These are phyloP conservation scores for Virgularia gustaviana DNA, from an alignment of 92 coral and sea anemone species.

Conservation along the genomic window DNA sequence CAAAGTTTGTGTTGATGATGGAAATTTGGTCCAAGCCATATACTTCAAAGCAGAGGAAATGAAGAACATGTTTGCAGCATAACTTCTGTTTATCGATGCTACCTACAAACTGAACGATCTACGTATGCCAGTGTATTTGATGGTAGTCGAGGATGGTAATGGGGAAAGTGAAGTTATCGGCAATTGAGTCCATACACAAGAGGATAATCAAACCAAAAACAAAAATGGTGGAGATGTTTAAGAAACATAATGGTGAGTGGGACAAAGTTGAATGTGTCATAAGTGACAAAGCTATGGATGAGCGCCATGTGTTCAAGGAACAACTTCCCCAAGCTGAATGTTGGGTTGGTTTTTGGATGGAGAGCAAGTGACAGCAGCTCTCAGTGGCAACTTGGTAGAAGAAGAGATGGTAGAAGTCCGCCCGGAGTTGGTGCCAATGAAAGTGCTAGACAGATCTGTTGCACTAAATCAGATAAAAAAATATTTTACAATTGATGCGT, in stretches of 20 bases:
- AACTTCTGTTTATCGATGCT: conserved; percentile 30
- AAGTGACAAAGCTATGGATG: conserved; percentile 42
- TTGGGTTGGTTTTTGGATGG: conserved; percentile 11
- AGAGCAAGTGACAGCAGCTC: background rate
- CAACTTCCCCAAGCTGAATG: conserved; percentile 36
- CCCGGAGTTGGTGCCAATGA: conserved; percentile 17
- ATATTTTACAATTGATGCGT: conserved; percentile 13
- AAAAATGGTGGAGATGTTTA: conserved; percentile 33
- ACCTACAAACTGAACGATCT: conserved; percentile 47
- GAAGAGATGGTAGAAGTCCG: conserved; percentile 21
- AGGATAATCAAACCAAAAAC: conserved; percentile 6
- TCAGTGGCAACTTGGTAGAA: background rate
- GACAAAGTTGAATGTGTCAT: conserved; percentile 31
- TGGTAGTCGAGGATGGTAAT: conserved; percentile 42
- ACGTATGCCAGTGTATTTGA: conserved; percentile 31
- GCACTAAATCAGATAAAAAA: conserved; percentile 10
- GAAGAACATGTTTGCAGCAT: background rate
- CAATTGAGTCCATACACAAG: conserved; percentile 29
- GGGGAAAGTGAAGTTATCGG: conserved; percentile 37
- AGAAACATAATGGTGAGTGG: conserved; percentile 21
- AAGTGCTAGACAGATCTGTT: conserved; percentile 10
- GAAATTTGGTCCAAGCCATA: conserved; percentile 10
- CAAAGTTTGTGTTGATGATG: conserved; percentile 22
- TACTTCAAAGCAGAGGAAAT: conserved; percentile 24
- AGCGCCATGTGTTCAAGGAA: conserved; percentile 23